Conservation (phyloP, 2,888 invertebrate species). For the Pollenia amentaria region DNA sequence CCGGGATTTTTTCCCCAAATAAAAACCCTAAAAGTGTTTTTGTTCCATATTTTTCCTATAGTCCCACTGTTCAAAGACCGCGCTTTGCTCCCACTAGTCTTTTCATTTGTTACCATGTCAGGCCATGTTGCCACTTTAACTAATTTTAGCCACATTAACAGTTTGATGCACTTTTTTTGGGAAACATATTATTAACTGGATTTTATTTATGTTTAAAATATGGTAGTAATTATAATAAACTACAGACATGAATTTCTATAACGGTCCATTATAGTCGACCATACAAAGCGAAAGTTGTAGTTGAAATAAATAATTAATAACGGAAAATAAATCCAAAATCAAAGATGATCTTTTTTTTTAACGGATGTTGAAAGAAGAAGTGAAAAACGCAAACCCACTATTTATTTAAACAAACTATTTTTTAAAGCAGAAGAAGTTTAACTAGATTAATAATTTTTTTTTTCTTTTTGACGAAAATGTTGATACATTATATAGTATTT, state of each 20-base stretch:
- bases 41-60: too few relatives aligned
- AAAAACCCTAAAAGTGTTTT: too few relatives aligned
- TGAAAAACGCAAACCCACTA: not conserved
- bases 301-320: conserved; percentile 23
- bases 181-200: not conserved
- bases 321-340: not conserved
- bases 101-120: not conserved
- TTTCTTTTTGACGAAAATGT: not conserved
- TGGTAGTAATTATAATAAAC: not conserved
- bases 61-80: not conserved
- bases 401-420: not conserved
- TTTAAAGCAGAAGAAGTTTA: not conserved
- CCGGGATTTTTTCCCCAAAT: too few relatives aligned
- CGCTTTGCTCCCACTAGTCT: not conserved
- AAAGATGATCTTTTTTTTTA: not conserved
- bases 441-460: not conserved
- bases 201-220: not conserved
- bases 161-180: conserved; percentile 1
- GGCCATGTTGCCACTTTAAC: not conserved
- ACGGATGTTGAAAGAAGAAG: conserved; percentile 12
- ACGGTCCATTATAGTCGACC: not conserved
- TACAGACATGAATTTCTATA: conserved; percentile 17
- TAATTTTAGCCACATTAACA: not conserved
- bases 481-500: not conserved
- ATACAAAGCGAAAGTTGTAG: conserved; percentile 32